phyloP scores from a whole-genome alignment of 1,140 invertebrate genomes.

The Drosophila seguyi region DNA sequence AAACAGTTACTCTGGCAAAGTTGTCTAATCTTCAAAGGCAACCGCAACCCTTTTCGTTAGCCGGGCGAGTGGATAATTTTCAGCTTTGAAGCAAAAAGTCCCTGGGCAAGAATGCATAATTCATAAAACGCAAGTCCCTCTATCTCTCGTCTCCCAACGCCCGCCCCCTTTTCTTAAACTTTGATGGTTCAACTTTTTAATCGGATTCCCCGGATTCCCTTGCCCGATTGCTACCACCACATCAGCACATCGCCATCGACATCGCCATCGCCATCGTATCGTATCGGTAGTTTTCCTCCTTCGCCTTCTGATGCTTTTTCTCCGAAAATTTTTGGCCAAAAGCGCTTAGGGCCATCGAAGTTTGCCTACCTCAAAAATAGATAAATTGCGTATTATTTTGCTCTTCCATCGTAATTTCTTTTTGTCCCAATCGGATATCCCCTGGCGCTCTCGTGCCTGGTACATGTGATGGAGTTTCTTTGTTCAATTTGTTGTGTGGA shows the following conservation, averaged over 20 bases:
- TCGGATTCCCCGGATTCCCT: slow-evolving; percentile 60
- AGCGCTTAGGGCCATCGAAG: slow-evolving; percentile 45
- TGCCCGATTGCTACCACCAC: slow-evolving; percentile 59
- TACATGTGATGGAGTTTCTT: slow-evolving; percentile 21
- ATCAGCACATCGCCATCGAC: slow-evolving; percentile 21
- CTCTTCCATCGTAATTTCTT: slow-evolving; percentile 27
- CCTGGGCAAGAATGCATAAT: slow-evolving; percentile 70
- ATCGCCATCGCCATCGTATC: slow-evolving; percentile 10
- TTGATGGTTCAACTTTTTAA: slow-evolving; percentile 75
- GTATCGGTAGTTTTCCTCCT: slow-evolving; percentile 36
- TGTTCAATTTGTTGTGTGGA: slow-evolving; percentile 10
- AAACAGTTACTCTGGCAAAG: slow-evolving; percentile 23
- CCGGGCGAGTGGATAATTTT: slow-evolving; percentile 59
- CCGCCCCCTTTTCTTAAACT: slow-evolving; percentile 47
- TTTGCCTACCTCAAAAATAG: slow-evolving; percentile 45
- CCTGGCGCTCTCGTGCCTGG: slow-evolving; percentile 1
- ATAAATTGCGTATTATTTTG: slow-evolving; percentile 46
- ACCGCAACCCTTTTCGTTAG: slow-evolving; percentile 65
- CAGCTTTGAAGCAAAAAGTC: slow-evolving; percentile 69
- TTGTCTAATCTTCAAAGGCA: slow-evolving; percentile 65
- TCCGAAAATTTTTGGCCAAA: slow-evolving; percentile 28
- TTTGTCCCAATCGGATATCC: slow-evolving; percentile 28
- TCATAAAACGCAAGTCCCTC: slow-evolving; percentile 55
- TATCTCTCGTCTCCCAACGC: slow-evolving; percentile 2
- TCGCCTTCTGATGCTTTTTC: slow-evolving; percentile 19